Conservation (phyloP, 2,888 invertebrate genomes). For the Aproaerema taeniolella region DNA sequence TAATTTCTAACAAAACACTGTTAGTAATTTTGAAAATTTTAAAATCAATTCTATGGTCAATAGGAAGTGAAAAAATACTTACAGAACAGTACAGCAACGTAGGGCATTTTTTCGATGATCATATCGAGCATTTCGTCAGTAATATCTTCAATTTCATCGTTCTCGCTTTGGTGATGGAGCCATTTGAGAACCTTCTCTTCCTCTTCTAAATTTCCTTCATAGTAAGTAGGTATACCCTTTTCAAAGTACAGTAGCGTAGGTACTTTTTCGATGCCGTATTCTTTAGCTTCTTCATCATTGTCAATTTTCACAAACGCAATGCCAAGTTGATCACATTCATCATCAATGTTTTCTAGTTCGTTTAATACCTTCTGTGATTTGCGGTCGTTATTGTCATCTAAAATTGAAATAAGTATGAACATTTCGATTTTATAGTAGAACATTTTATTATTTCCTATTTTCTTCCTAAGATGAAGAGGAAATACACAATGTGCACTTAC, state of each 20-base stretch:
- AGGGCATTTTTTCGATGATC: conserved; percentile 90
- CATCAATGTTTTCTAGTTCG: conserved; percentile 95
- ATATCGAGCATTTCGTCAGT: conserved; percentile 96
- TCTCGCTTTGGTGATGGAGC: conserved; percentile 90
- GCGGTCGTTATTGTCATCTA: conserved; percentile 93
- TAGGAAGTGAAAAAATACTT: conserved; percentile 60
- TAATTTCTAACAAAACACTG: conserved; percentile 19
- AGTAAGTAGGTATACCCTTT: conserved; percentile 85
- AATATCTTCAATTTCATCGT: conserved; percentile 95
- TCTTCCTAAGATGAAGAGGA: too few relatives aligned
- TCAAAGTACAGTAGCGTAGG: conserved; percentile 91
- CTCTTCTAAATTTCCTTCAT: conserved; percentile 91
- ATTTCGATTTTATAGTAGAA: too few relatives aligned
- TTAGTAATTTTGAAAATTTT: conserved; percentile 30
- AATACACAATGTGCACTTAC: conserved; percentile 73
- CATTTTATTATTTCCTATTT: too few relatives aligned
- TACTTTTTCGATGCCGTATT: conserved; percentile 93
- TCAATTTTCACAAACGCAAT: conserved; percentile 95
- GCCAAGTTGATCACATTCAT: conserved; percentile 92
- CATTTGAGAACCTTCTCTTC: conserved; percentile 92
- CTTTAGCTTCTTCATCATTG: conserved; percentile 91
- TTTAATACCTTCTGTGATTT: conserved; percentile 90
- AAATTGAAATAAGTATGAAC: conserved; percentile 17
- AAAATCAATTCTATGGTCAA: conserved; percentile 35
- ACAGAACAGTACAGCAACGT: conserved; percentile 95